Evolutionary conservation across 2,888 invertebrate species (phyloP).

Genomic region (Leuctra nigra): DNA sequence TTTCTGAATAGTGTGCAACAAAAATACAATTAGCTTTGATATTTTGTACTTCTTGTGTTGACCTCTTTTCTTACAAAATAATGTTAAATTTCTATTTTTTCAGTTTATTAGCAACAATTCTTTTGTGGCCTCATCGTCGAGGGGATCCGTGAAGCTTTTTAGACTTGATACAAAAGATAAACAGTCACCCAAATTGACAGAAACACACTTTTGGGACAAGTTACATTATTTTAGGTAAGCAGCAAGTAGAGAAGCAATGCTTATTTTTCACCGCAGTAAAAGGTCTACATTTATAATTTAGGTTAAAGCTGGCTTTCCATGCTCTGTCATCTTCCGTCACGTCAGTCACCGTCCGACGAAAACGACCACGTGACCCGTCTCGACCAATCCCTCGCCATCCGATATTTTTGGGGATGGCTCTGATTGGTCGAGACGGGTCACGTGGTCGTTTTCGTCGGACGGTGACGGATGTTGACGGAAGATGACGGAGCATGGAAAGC

Average conservation of each 20-base stretch:
- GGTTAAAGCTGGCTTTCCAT: neutral
- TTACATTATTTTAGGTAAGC: constrained; percentile 58
- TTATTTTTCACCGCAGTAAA: too few species aligned
- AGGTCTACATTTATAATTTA: constrained; percentile 31
- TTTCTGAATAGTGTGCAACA: neutral
- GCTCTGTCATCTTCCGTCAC: too few species aligned
- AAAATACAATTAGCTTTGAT: too few species aligned
- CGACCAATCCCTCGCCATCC: too few species aligned
- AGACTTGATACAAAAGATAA: constrained; percentile 51
- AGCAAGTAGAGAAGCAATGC: too few species aligned
- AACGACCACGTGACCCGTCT: too few species aligned
- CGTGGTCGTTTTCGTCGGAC: too few species aligned
- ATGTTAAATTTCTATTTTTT: constrained; percentile 19
- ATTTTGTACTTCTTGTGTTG: neutral
- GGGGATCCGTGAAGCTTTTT: constrained; percentile 61
- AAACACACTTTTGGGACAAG: constrained; percentile 55
- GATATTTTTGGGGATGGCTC: too few species aligned
- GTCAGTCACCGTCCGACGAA: too few species aligned
- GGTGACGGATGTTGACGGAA: too few species aligned
- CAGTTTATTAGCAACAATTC: constrained; percentile 61
- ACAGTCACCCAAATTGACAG: constrained; percentile 48
- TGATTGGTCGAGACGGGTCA: too few species aligned
- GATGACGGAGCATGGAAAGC: too few species aligned
- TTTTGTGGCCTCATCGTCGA: constrained; percentile 51
- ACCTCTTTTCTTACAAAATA: neutral